Base-by-base conservation (phyloP, 2,888 invertebrate genomes). In the Mimumesa dahlbomi region DNA sequence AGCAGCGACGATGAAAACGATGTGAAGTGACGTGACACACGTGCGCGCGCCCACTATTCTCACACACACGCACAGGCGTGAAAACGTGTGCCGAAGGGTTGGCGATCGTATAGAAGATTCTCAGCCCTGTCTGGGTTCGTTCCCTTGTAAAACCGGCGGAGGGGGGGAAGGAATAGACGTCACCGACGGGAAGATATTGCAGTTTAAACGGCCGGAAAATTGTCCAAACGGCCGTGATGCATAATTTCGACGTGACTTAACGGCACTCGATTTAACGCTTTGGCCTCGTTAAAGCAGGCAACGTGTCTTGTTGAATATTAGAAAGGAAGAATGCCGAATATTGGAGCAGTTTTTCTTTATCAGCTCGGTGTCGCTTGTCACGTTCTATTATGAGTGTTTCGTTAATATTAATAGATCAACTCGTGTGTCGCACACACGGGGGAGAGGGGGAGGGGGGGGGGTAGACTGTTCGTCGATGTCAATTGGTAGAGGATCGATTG, bases 121-220 rank as follows among this genome's bases (percentile, higher is more conserved):
- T 45, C 66, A 31, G 22, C 21, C 48, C 59, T 58, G 50, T 46
- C 59, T 34, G 45, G 25, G 14, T 25, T 40, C 40, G 50, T 11
- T 42, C 38, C 36, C 9, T 7, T 45, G 25, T n/a, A n/a, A n/a
- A n/a, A n/a, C n/a, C n/a, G n/a, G 19, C 18, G 16, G 48, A 38
- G 16, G 16, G 48, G 61, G 48, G 52, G 40, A 18, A 19, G 48
- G 61, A 48, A 40, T 40, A 40, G 50, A 65, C 42, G 67, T 67
- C 53, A 58, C 50, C 59, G 61, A 56, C 74, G 64, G 76, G 75
- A 82, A 82, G 82, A 84, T 81, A 84, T 86, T 83, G 82, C 77
- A 77, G 82, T 78, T 85, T 82, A 87, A 87, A 83, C 83, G 84
- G 73, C 82, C 77, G 87, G 86, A 87, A 87, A 87, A 87, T 87